Evolutionary conservation across 2,113 vertebrate genomes (phyloP), one percentile per base, ranked within the genome.

Genomic region (Donacobius atricapilla): DNA sequence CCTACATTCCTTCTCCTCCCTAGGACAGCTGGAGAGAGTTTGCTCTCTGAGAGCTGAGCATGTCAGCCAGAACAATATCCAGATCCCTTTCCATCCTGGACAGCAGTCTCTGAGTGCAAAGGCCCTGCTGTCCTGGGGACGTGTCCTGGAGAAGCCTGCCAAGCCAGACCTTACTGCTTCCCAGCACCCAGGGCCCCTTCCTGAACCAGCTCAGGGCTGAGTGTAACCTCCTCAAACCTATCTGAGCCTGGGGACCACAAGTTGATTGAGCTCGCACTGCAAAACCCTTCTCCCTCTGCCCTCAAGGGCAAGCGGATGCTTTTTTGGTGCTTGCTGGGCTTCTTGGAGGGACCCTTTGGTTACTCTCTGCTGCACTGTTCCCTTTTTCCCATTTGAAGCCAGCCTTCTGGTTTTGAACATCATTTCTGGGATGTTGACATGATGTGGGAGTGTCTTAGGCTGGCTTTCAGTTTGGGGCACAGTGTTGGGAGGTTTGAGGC

Each of bases 11-110:
- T 72, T 79, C 45, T 89, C 6, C 28, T 92, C 15, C 20, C 24
- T 24, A 42, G 40, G 31, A 81, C 65, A 89, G 58, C 57, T 35
- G 54, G 40, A 81, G 76, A 82, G 22, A 45, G 31, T 90, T 95
- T 93, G 69, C 14, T 80, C 35, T 82, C 44, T 7, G 5, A 19
- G 60, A 90, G 37, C 48, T 1, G 37, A 82, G 57, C 51, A 60
- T 88, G 89, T 83, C 91, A 93, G 78, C 63, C 7, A 9, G 80
- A 83, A 92, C 79, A 93, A 54, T 90, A 89, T 83, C 85, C 80
- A 87, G 81, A 95, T n/a, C 45, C 27, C 47, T 64, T 51, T 90
- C 27, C 27, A 20, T 90, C 54, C 63, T 4, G 13, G 76, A 64
- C 53, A 76, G 31, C 4, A 7, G 56, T 83, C 47, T 23, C 27